Evolutionary conservation across 2,113 vertebrate species (phyloP).

Genomic region (Entosphenus tridentatus): DNA sequence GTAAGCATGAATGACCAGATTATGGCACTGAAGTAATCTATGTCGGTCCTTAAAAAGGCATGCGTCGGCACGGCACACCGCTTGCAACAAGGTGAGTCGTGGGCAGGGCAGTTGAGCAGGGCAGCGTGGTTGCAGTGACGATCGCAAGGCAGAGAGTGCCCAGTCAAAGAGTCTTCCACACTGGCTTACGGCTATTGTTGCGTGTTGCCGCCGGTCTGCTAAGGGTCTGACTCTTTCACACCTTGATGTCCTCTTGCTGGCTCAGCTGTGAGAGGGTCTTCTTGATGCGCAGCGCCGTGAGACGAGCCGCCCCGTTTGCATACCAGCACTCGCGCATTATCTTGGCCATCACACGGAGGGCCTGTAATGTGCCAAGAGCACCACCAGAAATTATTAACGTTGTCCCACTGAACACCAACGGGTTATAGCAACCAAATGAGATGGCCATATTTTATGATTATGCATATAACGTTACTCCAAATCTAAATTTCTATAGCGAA

Average conservation of each 20-base stretch:
- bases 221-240: conserved; percentile 11
- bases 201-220: background rate
- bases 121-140: background rate
- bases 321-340: conserved; percentile 93
- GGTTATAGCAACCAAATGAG: too few species aligned
- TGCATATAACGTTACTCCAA: too few species aligned
- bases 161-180: background rate
- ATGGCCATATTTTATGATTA: too few species aligned
- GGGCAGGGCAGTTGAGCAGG: background rate
- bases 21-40: too few species aligned
- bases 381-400: background rate
- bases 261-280: conserved; percentile 68
- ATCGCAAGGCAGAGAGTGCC: background rate
- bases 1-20: too few species aligned
- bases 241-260: conserved; percentile 30
- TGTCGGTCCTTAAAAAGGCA: background rate
- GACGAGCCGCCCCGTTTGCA: conserved; percentile 46
- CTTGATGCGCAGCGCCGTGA: conserved; percentile 80
- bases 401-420: too few species aligned
- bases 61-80: background rate
- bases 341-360: conserved; percentile 61
- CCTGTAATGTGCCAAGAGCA: conserved; percentile 22
- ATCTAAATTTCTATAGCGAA: too few species aligned
- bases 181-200: background rate
- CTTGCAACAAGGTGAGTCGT: background rate